These are phyloP conservation scores for Hydraecia micacea DNA, from an alignment of 2,888 invertebrate species.

Conservation along the genomic window DNA sequence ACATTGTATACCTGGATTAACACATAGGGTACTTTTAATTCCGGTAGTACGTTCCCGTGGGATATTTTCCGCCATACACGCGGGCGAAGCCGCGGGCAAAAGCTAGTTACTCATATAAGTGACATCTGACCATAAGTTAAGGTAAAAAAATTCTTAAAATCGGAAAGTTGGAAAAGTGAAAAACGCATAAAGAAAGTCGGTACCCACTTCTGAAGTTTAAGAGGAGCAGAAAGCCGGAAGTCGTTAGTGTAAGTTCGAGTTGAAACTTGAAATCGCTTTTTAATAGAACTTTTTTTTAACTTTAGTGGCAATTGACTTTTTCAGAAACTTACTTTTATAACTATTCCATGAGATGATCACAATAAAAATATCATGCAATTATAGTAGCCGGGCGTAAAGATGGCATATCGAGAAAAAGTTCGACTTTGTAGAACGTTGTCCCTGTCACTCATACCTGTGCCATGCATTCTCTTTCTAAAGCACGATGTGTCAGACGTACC, in stretches of 20 bases:
- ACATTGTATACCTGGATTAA: too few species aligned
- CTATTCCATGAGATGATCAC: not conserved
- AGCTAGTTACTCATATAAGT: not conserved
- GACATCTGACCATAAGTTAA: not conserved
- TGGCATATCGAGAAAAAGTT: not conserved
- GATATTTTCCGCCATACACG: too few species aligned
- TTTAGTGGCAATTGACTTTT: not conserved
- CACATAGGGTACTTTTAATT: too few species aligned
- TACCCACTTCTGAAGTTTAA: slow-evolving; percentile 1
- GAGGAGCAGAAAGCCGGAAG: not conserved
- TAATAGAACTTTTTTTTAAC: not conserved
- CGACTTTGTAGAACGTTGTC: not conserved
- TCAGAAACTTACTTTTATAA: not conserved
- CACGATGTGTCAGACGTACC: not conserved
- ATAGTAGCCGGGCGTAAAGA: not conserved
- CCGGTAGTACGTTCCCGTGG: too few species aligned
- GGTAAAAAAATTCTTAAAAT: not conserved
- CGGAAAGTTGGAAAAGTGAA: not conserved
- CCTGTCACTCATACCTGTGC: not conserved
- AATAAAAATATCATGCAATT: not conserved
- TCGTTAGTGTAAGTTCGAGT: slow-evolving; percentile 18
- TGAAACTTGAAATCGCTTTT: slow-evolving; percentile 27
- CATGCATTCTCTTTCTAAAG: not conserved
- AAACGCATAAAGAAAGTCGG: slow-evolving; percentile 4
- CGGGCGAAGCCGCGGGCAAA: too few species aligned